Percentiles rank a stretch among this genome's conserved stretches.
Conservation (phyloP, 2,888 invertebrate genomes). For the Maniola hyperantus region DNA sequence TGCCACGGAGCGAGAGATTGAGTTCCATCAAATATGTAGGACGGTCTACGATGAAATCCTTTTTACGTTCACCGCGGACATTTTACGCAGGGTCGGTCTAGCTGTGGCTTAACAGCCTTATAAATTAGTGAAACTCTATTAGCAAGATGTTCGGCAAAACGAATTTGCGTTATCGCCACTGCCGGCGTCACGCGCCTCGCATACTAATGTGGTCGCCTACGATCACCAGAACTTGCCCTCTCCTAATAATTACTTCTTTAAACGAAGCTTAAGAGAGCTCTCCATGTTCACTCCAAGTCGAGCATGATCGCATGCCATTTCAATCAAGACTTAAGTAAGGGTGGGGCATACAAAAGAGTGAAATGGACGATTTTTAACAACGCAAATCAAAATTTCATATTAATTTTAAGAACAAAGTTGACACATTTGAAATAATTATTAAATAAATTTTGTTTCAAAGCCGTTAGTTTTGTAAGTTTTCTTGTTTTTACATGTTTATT, state of each 20-base stretch:
- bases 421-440: too few species aligned
- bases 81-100: constrained; percentile 63
- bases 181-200: constrained; percentile 67
- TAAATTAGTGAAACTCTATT: constrained; percentile 83
- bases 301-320: too few species aligned
- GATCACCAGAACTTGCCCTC: constrained; percentile 67
- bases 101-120: constrained; percentile 74
- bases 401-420: too few species aligned
- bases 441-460: too few species aligned
- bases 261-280: constrained; percentile 59
- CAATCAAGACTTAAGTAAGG: too few species aligned
- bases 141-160: constrained; percentile 80
- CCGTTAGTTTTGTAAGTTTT: too few species aligned
- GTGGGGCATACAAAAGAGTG: too few species aligned
- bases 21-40: constrained; percentile 71
- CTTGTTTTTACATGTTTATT: too few species aligned
- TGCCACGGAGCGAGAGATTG: constrained; percentile 62
- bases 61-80: constrained; percentile 73
- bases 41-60: constrained; percentile 75
- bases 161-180: constrained; percentile 82
- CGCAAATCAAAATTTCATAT: too few species aligned
- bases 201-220: constrained; percentile 68
- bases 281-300: too few species aligned
- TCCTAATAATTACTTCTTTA: constrained; percentile 80
- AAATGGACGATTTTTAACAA: too few species aligned